Evolutionary conservation across 2,113 vertebrate species (phyloP), one percentile per base, ranked within the genome.

Genomic region (Lagopus muta): DNA sequence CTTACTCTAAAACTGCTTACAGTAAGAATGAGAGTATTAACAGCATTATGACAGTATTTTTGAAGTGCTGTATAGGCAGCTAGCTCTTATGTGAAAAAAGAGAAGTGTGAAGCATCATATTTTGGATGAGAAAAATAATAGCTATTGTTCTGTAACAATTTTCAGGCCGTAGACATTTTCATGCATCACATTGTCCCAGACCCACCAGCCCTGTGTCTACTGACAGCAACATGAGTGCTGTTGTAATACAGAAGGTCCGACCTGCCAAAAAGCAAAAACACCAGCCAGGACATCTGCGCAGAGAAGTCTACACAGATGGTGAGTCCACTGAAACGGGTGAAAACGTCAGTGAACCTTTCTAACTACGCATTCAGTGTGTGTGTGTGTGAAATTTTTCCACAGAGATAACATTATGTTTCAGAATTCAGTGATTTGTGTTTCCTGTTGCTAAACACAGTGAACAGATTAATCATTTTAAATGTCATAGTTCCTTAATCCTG

Each of bases 181-280:
- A 98, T 86, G 97, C 97, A 70, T 98, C 98, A 22, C 97, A 98
- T 82, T 98, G 98, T 91, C 98, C 98, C 52, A 97, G 99, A 94
- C 99, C 99, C 54, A 98, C 98, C 78, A 99, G 99, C 95, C 99
- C 99, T 0, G 98, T 99, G 90, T 99, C 99, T 72, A 99, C 99
- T 3, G 99, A 99, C 97, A 99, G 99, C 96, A 99, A 98, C 96
- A 98, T 99, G 98, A 99, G 99, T 74, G 98, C 99, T 88, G 99
- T 98, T 43, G 97, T 98, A 36, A 98, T 99, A 94, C 99, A 99
- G 97, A 99, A 98, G 97, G 87, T 97, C 81, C 98, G 99, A 92
- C 99, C 99, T 89, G 97, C 98, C 87, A 99, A 99, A 98, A 99
- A 98, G 95, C 99, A 98, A 79, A 99, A 99, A 85, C 99, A 99